Percentiles rank a stretch among this genome's conserved stretches.
Conservation (phyloP, 2,113 vertebrate genomes). For the Planiliza haematocheilus region DNA sequence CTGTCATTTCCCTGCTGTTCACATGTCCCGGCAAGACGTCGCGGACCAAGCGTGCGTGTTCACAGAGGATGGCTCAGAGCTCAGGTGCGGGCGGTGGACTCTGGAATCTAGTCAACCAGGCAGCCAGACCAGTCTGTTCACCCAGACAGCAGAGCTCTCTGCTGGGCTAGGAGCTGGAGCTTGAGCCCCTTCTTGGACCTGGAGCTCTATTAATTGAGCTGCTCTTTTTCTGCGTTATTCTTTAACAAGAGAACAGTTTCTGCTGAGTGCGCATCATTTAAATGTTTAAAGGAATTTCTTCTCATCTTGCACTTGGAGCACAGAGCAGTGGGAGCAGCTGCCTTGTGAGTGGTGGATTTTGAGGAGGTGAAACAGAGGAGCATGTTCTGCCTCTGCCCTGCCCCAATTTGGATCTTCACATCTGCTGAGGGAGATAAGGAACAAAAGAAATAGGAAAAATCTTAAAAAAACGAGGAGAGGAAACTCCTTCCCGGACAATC, state of each 20-base stretch:
- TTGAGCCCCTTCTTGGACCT: conserved; percentile 44
- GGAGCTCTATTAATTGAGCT: conserved; percentile 24
- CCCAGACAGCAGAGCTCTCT: conserved; percentile 43
- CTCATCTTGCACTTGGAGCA: conserved; percentile 50
- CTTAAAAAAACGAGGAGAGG: conserved; percentile 29
- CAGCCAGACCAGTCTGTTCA: conserved; percentile 45
- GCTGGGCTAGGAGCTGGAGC: conserved; percentile 38
- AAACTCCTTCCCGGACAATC: conserved; percentile 10
- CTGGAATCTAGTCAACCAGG: conserved; percentile 53
- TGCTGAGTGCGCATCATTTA: conserved; percentile 5
- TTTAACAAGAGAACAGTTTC: conserved; percentile 14
- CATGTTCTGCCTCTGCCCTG: conserved; percentile 24
- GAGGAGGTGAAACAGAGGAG: conserved; percentile 24
- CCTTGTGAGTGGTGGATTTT: conserved; percentile 9
- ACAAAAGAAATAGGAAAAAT: conserved; percentile 40
- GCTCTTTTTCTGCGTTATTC: conserved; percentile 38
- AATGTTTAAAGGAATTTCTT: background rate
- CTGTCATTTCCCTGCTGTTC: conserved; percentile 68
- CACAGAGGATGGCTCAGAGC: conserved; percentile 81
- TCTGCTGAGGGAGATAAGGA: conserved; percentile 46
- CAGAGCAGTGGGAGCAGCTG: conserved; percentile 36
- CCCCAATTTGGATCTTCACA: conserved; percentile 51
- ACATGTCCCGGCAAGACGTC: conserved; percentile 57
- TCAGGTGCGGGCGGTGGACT: conserved; percentile 61
- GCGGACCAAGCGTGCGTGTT: conserved; percentile 43